Evolutionary conservation across 2,888 invertebrate species (phyloP).

Genomic region (Drosophila longiperda): DNA sequence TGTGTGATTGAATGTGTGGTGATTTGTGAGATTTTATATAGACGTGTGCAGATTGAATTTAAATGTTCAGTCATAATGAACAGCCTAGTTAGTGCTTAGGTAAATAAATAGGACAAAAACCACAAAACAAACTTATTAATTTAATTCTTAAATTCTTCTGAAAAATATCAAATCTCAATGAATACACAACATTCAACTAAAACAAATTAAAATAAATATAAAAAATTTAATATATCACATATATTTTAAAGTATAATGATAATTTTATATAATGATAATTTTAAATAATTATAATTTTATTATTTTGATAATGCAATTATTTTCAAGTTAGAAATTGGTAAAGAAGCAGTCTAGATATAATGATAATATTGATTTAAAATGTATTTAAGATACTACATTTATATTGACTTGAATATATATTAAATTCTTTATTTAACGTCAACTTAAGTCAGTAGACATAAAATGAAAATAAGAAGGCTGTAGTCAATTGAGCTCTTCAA

Average conservation of each 20-base stretch:
- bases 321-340: neutral
- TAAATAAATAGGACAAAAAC: neutral
- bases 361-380: neutral
- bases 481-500: too few species aligned
- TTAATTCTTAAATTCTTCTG: neutral
- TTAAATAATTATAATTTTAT: neutral
- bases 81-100: neutral
- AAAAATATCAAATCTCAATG: neutral
- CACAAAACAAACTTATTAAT: neutral
- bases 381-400: neutral
- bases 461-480: neutral
- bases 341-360: neutral
- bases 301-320: neutral
- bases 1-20: slow-evolving; percentile 13
- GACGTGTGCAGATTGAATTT: neutral
- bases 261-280: too few species aligned
- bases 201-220: neutral
- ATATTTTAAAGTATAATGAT: too few species aligned
- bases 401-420: neutral
- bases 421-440: neutral
- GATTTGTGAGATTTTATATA: slow-evolving; percentile 4
- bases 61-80: neutral
- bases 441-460: neutral
- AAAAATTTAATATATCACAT: neutral
- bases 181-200: neutral